Evolutionary conservation across 2,113 vertebrate genomes (phyloP), one percentile per base, ranked within the genome.

Genomic region (Lasiurus borealis): DNA sequence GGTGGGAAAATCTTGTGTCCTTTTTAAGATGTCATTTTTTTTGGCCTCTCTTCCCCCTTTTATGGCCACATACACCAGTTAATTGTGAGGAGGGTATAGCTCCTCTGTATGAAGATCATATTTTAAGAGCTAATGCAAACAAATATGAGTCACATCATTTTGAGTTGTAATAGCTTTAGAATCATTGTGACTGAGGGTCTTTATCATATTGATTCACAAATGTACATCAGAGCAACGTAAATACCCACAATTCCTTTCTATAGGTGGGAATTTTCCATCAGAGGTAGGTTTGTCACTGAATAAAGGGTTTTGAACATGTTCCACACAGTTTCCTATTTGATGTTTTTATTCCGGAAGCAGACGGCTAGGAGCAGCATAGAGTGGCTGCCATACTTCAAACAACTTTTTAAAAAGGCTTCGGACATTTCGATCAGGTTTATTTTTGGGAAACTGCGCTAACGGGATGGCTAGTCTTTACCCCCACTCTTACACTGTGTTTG

Each of bases 221-320:
- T 83, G 88, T 85, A 48, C 77, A 57, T 75, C 93, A 85, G 91
- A 87, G 78, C 71, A 77, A 64, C 72, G 31, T 59, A 19, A 85
- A 31, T 34, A 31, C 86, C 82, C 57, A 54, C 34, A 31, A 6
- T 25, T 54, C n/a, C 36, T 72, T 52, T 88, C 80, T 91, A 8
- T 23, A 73, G 44, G 85, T 81, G 92, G 83, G 76, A 86, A 86
- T 95, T 89, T 83, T 21, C 92, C 71, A 52, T 91, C 71, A 77
- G 93, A 95, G 52, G 40, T n/a, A 40, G 48, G 46, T 80, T 89
- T 76, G 21, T 93, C 85, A 82, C 86, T 72, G 92, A 91, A 93
- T 97, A 95, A 95, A 91, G 72, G 25, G 93, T 90, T 90, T 90
- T 78, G 88, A 95, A 95, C 59, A 0, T 8, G 85, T 87, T 94